phyloP scores from a whole-genome alignment of 2,888 invertebrate species.

The Trachelus iudaicus region DNA sequence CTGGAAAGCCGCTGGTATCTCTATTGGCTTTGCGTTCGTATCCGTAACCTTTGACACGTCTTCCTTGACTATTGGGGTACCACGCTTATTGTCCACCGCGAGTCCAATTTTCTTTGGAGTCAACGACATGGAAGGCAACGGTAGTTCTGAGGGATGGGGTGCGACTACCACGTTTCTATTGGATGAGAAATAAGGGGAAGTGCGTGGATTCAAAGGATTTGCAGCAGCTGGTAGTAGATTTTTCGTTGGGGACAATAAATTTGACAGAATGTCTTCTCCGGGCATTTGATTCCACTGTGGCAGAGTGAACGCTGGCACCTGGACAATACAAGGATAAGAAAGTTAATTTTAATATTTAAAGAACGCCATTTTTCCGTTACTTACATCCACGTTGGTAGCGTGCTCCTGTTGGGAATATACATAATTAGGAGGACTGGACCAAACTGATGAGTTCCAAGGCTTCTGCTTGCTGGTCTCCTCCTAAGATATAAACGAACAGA shows the following conservation, averaged over 20 bases:
- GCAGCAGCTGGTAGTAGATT: slow-evolving; percentile 56
- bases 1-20: not conserved
- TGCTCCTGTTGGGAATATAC: slow-evolving; percentile 44
- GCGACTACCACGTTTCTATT: slow-evolving; percentile 52
- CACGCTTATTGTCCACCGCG: not conserved
- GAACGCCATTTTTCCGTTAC: not conserved
- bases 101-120: slow-evolving; percentile 46
- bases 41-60: not conserved
- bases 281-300: slow-evolving; percentile 52
- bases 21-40: not conserved
- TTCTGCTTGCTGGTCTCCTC: slow-evolving; percentile 35
- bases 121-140: slow-evolving; percentile 56
- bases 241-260: slow-evolving; percentile 57
- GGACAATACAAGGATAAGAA: slow-evolving; percentile 11
- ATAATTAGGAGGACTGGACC: slow-evolving; percentile 56
- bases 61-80: not conserved
- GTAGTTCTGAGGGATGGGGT: slow-evolving; percentile 62
- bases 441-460: slow-evolving; percentile 56
- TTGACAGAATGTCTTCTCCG: slow-evolving; percentile 38
- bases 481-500: slow-evolving; percentile 17
- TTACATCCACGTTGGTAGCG: slow-evolving; percentile 51
- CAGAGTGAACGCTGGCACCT: slow-evolving; percentile 56
- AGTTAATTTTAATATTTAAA: slow-evolving; percentile 2
- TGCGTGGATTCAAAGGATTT: slow-evolving; percentile 57
- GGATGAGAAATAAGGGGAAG: slow-evolving; percentile 53